A percentile compares a stretch with the other conserved stretches of the same genome.
phyloP scores from a whole-genome alignment of 92 coral and sea anemone genomes.

The Porites evermanni region DNA sequence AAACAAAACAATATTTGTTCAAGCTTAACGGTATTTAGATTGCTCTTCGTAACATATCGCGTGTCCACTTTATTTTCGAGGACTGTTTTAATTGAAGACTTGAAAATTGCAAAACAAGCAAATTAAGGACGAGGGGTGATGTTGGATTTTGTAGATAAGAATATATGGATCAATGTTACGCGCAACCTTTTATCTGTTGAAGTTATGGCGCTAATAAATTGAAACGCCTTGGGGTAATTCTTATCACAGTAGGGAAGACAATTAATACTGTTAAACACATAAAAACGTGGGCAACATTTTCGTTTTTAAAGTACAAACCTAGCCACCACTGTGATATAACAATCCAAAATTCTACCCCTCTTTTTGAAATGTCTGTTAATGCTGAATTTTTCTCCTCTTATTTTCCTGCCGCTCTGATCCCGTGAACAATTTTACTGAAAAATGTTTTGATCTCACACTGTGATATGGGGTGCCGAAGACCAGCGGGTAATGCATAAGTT shows the following conservation, averaged over 20 bases:
- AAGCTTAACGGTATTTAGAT: neutral
- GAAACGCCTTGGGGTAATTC: conserved; percentile 31
- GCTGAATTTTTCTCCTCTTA: neutral
- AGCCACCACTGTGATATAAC: neutral
- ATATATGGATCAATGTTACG: neutral
- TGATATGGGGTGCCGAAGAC: conserved; percentile 1
- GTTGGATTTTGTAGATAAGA: conserved; percentile 14
- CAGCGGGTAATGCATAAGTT: conserved; percentile 12
- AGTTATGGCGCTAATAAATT: neutral
- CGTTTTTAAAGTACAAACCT: neutral
- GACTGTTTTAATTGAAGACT: neutral
- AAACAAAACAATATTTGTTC: conserved; percentile 19
- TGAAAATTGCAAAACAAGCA: neutral
- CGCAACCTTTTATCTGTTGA: neutral
- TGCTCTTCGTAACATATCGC: neutral
- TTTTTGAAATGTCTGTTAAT: neutral
- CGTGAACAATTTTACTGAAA: neutral
- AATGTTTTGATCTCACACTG: conserved; percentile 8
- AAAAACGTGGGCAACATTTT: conserved; percentile 3
- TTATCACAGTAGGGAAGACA: conserved; percentile 12
- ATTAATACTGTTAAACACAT: neutral
- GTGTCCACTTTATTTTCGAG: neutral
- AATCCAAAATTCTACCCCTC: neutral
- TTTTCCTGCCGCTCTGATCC: neutral
- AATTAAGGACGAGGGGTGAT: neutral